Conservation (phyloP, 2,113 vertebrate genomes). For the Platysteira castanea region DNA sequence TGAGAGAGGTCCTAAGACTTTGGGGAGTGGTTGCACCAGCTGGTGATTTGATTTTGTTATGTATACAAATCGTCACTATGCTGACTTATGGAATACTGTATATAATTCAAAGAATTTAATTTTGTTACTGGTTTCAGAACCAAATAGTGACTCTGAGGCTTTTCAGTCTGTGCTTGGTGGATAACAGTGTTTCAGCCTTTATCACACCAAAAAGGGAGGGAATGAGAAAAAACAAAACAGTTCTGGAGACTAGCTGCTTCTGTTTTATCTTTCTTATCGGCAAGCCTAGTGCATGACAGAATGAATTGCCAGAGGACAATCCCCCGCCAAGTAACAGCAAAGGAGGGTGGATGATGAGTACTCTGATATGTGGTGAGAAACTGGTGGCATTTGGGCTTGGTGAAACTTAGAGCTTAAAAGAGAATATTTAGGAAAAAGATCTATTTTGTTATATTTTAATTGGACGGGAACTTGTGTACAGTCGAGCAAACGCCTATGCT, state of each 20-base stretch:
- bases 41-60: not conserved
- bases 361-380: not conserved
- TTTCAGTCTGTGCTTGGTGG: not conserved
- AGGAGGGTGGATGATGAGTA: not conserved
- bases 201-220: not conserved
- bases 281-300: not conserved
- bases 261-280: not conserved
- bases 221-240: not conserved
- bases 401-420: not conserved
- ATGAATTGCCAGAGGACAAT: not conserved
- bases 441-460: not conserved
- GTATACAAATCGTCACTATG: not conserved
- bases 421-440: not conserved
- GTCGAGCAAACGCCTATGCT: not conserved
- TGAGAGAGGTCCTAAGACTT: not conserved
- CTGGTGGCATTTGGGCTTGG: not conserved
- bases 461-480: not conserved
- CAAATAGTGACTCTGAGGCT: not conserved
- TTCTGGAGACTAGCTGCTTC: not conserved
- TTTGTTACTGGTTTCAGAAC: not conserved
- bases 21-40: not conserved
- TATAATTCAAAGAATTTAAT: not conserved
- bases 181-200: not conserved
- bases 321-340: not conserved
- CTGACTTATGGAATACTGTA: not conserved